phyloP scores from a whole-genome alignment of 2,888 invertebrate species.

The Pristionchus entomophagus region DNA sequence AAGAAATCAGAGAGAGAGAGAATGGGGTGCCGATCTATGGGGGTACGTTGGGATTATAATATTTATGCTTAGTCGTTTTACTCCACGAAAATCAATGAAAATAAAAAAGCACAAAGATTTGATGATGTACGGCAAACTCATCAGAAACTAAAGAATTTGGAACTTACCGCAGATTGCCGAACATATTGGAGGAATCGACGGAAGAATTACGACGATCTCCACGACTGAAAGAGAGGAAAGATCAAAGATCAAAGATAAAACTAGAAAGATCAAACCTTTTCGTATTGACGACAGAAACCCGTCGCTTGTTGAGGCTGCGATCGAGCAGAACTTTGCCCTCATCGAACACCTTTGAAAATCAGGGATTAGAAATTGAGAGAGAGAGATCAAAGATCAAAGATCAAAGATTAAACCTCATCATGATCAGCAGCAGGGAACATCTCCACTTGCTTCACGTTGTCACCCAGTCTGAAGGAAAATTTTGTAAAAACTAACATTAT shows the following conservation, averaged over 20 bases:
- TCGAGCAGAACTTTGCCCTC: not conserved
- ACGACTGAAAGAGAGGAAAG: not conserved
- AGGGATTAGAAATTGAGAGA: not conserved
- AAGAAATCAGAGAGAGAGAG: too few species aligned
- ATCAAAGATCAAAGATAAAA: not conserved
- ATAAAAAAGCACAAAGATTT: too few species aligned
- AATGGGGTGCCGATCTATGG: too few species aligned
- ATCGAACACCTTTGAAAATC: not conserved
- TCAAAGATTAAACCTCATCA: slow-evolving; percentile 35
- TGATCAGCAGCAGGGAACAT: slow-evolving; percentile 37
- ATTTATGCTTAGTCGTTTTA: too few species aligned
- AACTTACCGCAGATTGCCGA: slow-evolving; percentile 18
- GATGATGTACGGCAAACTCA: too few species aligned
- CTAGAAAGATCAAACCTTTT: not conserved
- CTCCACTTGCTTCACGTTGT: slow-evolving; percentile 19
- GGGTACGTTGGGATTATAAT: too few species aligned
- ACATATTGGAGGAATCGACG: not conserved
- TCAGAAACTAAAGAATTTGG: not conserved
- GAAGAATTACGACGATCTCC: slow-evolving; percentile 5
- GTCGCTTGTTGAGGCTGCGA: slow-evolving; percentile 17
- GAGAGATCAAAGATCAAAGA: too few species aligned
- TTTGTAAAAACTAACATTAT: too few species aligned
- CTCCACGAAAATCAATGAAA: too few species aligned
- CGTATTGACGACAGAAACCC: not conserved
- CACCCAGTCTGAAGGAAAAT: not conserved